Evolutionary conservation across 1,140 invertebrate species (phyloP).

Genomic region (Drosophila malerkotliana): DNA sequence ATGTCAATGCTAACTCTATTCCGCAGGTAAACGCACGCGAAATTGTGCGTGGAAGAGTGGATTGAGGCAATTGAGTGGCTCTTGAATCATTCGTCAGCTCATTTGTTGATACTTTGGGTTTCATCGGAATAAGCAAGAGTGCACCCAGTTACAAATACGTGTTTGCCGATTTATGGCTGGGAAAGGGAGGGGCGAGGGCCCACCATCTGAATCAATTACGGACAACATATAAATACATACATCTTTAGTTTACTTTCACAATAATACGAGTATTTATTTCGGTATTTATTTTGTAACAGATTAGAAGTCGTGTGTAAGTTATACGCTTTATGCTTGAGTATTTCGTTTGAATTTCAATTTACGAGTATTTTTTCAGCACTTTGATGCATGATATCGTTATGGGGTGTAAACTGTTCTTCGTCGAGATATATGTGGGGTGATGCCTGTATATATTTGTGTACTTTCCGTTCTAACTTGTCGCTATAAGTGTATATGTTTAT

Average conservation of each 20-base stretch:
- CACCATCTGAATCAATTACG: conserved; percentile 51
- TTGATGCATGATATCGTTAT: conserved; percentile 55
- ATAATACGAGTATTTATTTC: conserved; percentile 74
- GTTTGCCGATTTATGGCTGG: conserved; percentile 29
- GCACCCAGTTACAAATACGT: conserved; percentile 27
- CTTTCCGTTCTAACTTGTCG: conserved; percentile 46
- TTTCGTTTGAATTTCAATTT: conserved; percentile 50
- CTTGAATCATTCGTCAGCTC: conserved; percentile 80
- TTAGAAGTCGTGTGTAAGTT: conserved; percentile 52
- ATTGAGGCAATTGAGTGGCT: conserved; percentile 34
- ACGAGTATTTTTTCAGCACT: conserved; percentile 39
- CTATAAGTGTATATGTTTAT: conserved; percentile 53
- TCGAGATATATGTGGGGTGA: conserved; percentile 56
- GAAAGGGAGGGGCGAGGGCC: neutral
- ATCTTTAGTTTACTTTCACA: conserved; percentile 62
- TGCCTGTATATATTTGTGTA: conserved; percentile 42
- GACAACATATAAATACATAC: conserved; percentile 67
- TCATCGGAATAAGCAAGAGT: neutral
- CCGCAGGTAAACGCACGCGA: conserved; percentile 65
- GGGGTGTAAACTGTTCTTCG: conserved; percentile 29
- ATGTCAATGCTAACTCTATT: conserved; percentile 57
- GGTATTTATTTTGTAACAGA: conserved; percentile 66
- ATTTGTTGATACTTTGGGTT: conserved; percentile 74
- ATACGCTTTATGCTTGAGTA: conserved; percentile 58
- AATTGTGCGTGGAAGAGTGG: conserved; percentile 58